phyloP scores from a whole-genome alignment of 2,797 vertebrate genomes.

The Fundulus diaphanus region DNA sequence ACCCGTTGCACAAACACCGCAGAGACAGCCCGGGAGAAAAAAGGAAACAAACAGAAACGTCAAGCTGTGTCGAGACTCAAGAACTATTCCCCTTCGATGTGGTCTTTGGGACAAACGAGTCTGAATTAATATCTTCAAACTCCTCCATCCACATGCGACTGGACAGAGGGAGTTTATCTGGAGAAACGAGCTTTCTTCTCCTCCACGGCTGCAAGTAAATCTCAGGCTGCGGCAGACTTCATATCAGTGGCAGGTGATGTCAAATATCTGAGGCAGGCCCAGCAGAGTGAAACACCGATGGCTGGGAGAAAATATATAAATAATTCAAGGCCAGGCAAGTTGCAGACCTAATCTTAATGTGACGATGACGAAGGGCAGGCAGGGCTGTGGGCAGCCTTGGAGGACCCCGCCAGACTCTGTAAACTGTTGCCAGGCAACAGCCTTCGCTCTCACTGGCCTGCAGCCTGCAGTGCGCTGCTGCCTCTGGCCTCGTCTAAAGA shows the following conservation, averaged over 20 bases:
- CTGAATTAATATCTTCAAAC: conserved; percentile 6
- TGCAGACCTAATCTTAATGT: conserved; percentile 65
- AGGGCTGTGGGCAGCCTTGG: conserved; percentile 64
- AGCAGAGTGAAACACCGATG: conserved; percentile 32
- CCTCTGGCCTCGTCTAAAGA: conserved; percentile 76
- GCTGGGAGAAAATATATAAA: conserved; percentile 53
- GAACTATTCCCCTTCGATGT: conserved; percentile 53
- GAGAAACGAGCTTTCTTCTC: background rate
- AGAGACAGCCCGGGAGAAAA: conserved; percentile 20
- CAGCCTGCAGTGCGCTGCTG: conserved; percentile 77
- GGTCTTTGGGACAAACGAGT: conserved; percentile 19
- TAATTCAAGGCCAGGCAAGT: conserved; percentile 64
- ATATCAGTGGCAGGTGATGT: conserved; percentile 20
- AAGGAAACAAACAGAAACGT: conserved; percentile 11
- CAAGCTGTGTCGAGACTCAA: conserved; percentile 71
- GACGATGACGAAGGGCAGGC: conserved; percentile 68
- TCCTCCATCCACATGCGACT: conserved; percentile 8
- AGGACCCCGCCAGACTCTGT: conserved; percentile 67
- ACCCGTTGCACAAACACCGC: conserved; percentile 30
- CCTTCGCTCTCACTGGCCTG: conserved; percentile 73
- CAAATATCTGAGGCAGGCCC: conserved; percentile 18
- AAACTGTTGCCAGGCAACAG: conserved; percentile 85
- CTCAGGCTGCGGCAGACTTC: background rate
- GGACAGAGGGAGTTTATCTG: background rate
- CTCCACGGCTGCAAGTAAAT: background rate